Evolutionary conservation across 2,113 vertebrate genomes (phyloP).

Genomic region (Neomonachus schauinslandi): DNA sequence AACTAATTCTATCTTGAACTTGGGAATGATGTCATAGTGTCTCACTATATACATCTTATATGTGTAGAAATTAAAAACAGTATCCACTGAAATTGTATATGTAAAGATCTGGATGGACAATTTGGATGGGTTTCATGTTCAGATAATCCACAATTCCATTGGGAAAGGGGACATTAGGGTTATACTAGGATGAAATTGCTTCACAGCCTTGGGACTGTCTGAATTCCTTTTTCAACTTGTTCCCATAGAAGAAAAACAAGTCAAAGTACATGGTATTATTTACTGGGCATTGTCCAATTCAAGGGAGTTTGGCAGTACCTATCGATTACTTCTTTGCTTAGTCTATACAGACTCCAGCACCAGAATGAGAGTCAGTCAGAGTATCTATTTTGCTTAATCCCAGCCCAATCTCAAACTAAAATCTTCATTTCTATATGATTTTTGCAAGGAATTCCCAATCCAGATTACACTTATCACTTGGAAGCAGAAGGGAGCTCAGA

Average conservation of each 20-base stretch:
- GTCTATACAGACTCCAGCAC: not conserved
- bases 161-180: not conserved
- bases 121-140: not conserved
- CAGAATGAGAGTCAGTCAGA: not conserved
- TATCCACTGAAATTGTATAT: not conserved
- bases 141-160: not conserved
- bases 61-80: not conserved
- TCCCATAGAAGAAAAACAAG: slow-evolving; percentile 13
- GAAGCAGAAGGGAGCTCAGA: not conserved
- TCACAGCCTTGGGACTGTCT: not conserved
- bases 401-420: not conserved
- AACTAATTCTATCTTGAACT: slow-evolving; percentile 73
- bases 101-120: not conserved
- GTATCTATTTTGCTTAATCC: not conserved
- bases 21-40: slow-evolving; percentile 69
- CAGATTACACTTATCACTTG: not conserved
- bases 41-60: not conserved
- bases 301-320: not conserved
- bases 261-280: not conserved
- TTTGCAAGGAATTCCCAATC: not conserved
- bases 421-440: not conserved
- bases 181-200: not conserved
- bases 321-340: not conserved
- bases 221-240: slow-evolving; percentile 27
- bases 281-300: not conserved